Conservation (phyloP, 2,888 invertebrate genomes). For the Heliconius erato region DNA sequence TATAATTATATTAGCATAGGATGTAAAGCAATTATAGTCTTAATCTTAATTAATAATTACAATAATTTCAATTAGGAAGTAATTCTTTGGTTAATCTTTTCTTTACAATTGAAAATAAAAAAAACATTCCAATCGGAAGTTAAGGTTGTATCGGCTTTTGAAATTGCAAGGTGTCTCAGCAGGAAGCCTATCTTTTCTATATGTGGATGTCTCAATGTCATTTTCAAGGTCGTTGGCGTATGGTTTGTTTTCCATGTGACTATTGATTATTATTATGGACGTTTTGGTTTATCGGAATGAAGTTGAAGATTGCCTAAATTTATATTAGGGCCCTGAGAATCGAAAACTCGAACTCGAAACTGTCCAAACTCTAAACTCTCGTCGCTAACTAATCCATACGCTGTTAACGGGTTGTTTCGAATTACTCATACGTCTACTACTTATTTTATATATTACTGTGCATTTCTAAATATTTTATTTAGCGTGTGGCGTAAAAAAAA, state of each 20-base stretch:
- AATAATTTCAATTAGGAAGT: not conserved
- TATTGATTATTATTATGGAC: no score
- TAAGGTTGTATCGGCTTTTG: constrained; percentile 1
- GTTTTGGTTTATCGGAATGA: not conserved
- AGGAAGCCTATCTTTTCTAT: constrained; percentile 20
- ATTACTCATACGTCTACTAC: no score
- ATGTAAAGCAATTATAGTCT: not conserved
- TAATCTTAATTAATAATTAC: not conserved
- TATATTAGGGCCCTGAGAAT: not conserved
- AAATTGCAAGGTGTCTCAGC: not conserved
- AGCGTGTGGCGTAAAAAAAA: no score
- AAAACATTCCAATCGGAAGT: not conserved
- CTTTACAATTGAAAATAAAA: not conserved
- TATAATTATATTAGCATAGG: not conserved
- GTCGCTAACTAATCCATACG: no score
- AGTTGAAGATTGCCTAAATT: not conserved
- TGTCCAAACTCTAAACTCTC: no score
- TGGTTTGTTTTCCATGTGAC: not conserved
- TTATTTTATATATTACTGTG: no score
- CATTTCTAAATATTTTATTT: no score
- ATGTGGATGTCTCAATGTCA: constrained; percentile 26
- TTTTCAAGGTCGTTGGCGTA: not conserved
- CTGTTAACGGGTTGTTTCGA: no score
- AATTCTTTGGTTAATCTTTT: not conserved
- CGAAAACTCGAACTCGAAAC: no score